phyloP scores from a whole-genome alignment of 2,888 invertebrate genomes.

The Pyrrhosoma nymphula region DNA sequence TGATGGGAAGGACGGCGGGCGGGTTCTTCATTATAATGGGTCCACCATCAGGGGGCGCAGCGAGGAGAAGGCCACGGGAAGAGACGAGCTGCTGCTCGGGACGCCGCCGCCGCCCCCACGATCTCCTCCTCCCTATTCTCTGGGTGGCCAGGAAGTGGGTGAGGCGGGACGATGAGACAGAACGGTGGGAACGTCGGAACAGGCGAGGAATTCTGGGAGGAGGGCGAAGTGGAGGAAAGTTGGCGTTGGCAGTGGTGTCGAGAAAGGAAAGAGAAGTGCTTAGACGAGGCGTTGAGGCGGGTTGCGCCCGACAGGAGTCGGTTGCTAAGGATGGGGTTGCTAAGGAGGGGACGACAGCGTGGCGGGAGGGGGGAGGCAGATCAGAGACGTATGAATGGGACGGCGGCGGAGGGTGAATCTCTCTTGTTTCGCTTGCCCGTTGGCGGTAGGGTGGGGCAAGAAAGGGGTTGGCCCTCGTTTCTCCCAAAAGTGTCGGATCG shows the following conservation, averaged over 20 bases:
- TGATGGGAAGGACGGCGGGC: not conserved
- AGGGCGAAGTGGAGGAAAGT: not conserved
- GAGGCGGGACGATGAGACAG: not conserved
- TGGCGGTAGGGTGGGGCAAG: not conserved
- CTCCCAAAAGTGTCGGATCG: not conserved
- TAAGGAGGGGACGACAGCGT: not conserved
- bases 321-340: no score
- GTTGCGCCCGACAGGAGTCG: not conserved
- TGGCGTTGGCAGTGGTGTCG: not conserved
- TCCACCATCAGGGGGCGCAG: not conserved
- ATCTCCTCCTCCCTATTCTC: not conserved
- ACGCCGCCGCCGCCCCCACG: not conserved
- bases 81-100: not conserved
- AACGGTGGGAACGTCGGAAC: not conserved
- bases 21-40: not conserved
- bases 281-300: not conserved
- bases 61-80: conserved; percentile 29
- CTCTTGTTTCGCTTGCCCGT: not conserved
- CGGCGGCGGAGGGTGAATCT: not conserved
- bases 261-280: no score
- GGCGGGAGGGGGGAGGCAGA: not conserved
- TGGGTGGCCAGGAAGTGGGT: not conserved
- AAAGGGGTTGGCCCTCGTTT: not conserved
- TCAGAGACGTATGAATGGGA: not conserved
- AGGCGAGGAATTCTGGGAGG: not conserved